Evolutionary conservation across 2,113 vertebrate species (phyloP), one percentile per base, ranked within the genome.

Genomic region (Polypterus bichir): DNA sequence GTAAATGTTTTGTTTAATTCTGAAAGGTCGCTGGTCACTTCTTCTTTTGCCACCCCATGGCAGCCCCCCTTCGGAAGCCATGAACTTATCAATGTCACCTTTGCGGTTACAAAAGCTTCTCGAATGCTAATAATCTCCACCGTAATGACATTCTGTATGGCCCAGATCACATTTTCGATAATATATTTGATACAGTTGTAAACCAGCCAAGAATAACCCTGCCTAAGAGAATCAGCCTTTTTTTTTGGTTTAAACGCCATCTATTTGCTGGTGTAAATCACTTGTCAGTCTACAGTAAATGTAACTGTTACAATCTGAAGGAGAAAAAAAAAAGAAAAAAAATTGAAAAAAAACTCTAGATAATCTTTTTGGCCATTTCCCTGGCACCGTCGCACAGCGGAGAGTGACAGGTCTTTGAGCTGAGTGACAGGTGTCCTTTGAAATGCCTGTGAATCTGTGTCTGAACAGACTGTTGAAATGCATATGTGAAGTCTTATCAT

Each of bases 341-440:
- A 73, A 1, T 27, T 1, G 79, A 73, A 80, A 83, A 81, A 87
- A 91, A 93, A 93, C 83, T 87, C 88, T 84, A 94, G 94, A 97
- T 98, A 93, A 98, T 98, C 91, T 94, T 89, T 89, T 79, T 79
- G 84, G 88, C 89, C 85, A 80, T 93, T 91, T 90, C 85, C 74
- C 85, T 85, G 88, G 89, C 92, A 91, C 83, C 78, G 73, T 80
- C 80, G 78, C 77, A 80, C 82, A 83, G 74, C 71, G 81, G 85
- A 92, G 94, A 97, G 82, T 97, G 96, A 97, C 93, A 97, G 93
- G 86, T 90, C 91, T 93, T 87, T 90, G 84, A 78, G 73, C 84
- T 98, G 96, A 98, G 85, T 98, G 96, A 94, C 96, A 97, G 94
- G 93, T 98, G 93, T 98, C 96, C 94, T 98, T 98, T 98, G 90